Percentiles rank a stretch among this genome's conserved stretches.
Conservation (phyloP, 2,113 vertebrate species). For the Lycaon pictus region DNA sequence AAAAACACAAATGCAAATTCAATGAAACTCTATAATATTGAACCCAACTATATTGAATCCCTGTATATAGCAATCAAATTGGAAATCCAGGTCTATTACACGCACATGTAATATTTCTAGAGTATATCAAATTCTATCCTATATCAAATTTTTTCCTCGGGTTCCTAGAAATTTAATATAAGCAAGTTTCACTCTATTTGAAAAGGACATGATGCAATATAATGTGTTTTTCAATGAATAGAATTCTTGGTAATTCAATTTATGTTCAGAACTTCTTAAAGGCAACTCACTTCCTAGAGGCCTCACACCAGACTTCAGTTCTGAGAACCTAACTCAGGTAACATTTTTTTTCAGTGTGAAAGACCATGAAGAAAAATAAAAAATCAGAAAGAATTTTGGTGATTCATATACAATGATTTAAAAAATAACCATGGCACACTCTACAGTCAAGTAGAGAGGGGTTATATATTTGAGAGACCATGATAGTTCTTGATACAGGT, state of each 20-base stretch:
- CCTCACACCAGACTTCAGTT: constrained; percentile 43
- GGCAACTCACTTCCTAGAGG: constrained; percentile 63
- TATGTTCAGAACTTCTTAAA: constrained; percentile 82
- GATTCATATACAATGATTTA: background rate
- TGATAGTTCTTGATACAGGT: background rate
- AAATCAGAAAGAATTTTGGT: constrained; percentile 37
- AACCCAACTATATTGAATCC: constrained; percentile 81
- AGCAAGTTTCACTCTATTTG: constrained; percentile 85
- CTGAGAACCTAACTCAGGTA: constrained; percentile 51
- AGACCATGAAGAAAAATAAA: background rate
- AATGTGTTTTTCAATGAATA: constrained; percentile 85
- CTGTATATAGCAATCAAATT: constrained; percentile 81
- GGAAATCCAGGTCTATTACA: constrained; percentile 81
- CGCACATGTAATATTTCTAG: constrained; percentile 82
- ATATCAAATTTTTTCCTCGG: constrained; percentile 82
- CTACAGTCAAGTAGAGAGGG: background rate
- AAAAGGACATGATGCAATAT: constrained; percentile 84
- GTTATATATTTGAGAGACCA: background rate
- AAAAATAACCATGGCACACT: background rate
- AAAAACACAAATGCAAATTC: constrained; percentile 82
- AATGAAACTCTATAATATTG: constrained; percentile 68
- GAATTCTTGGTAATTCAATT: constrained; percentile 84
- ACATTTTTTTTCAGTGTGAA: constrained; percentile 20
- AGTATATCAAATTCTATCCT: constrained; percentile 82
- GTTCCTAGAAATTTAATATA: constrained; percentile 85